Conservation (phyloP, 1,140 invertebrate species). For the Bombus superbus region DNA sequence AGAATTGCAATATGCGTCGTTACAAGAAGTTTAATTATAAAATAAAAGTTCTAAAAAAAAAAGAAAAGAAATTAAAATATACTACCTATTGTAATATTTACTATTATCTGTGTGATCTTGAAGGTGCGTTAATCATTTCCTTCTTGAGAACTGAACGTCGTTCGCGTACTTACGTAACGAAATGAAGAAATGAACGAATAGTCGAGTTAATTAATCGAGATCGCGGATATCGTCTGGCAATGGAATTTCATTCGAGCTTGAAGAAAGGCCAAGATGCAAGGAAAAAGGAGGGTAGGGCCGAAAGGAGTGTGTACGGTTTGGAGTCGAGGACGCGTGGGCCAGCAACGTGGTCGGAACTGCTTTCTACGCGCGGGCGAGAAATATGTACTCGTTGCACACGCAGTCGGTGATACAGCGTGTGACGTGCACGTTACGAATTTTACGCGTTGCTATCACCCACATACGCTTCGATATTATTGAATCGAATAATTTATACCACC, state of each 20-base stretch:
- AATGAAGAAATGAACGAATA: not conserved
- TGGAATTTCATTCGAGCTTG: conserved; percentile 31
- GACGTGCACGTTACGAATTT: conserved; percentile 33
- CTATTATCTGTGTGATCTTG: not conserved
- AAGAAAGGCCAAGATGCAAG: conserved; percentile 27
- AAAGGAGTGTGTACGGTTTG: conserved; percentile 1
- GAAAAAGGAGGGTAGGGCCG: conserved; percentile 49
- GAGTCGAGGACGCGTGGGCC: conserved; percentile 67
- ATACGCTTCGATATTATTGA: conserved; percentile 36
- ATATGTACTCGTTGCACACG: conserved; percentile 38
- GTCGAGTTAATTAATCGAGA: not conserved
- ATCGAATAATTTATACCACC: conserved; percentile 37
- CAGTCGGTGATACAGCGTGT: not conserved
- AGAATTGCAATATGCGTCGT: too few species aligned
- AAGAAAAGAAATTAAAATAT: too few species aligned
- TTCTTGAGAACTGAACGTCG: not conserved
- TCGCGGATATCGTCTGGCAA: not conserved
- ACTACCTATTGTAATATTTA: not conserved
- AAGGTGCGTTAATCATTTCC: not conserved
- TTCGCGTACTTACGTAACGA: not conserved
- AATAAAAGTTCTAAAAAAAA: too few species aligned
- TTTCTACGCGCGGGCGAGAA: conserved; percentile 72
- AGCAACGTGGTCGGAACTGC: conserved; percentile 73
- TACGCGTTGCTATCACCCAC: conserved; percentile 47
- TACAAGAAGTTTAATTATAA: too few species aligned